These are phyloP conservation scores for Pristis pectinata DNA, from an alignment of 2,797 vertebrate genomes.

Conservation along the genomic window DNA sequence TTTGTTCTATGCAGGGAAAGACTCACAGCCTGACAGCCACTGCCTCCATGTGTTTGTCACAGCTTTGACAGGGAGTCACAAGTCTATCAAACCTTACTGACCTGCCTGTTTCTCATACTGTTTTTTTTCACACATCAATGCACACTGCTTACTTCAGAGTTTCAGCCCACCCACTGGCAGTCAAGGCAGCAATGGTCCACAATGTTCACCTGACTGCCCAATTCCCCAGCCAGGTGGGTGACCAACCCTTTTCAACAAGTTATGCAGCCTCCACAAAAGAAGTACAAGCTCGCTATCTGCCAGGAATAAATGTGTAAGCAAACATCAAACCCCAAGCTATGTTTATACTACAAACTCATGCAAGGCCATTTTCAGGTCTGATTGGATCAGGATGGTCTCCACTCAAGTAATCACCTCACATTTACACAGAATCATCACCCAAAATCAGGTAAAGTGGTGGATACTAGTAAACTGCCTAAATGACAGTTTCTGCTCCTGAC, in stretches of 20 bases:
- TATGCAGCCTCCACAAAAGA: slow-evolving; percentile 65
- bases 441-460: neutral
- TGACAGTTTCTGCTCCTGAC: neutral
- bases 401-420: neutral
- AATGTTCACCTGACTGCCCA: slow-evolving; percentile 53
- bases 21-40: slow-evolving; percentile 48
- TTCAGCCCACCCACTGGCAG: slow-evolving; percentile 47
- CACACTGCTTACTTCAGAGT: slow-evolving; percentile 43
- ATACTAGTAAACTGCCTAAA: neutral
- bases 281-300: slow-evolving; percentile 62
- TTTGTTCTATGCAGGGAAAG: slow-evolving; percentile 40
- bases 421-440: neutral
- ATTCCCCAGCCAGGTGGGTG: slow-evolving; percentile 54
- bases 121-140: slow-evolving; percentile 43
- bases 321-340: neutral
- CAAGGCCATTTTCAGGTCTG: neutral
- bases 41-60: slow-evolving; percentile 48
- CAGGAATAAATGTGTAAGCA: slow-evolving; percentile 49
- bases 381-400: neutral
- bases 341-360: neutral
- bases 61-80: slow-evolving; percentile 49
- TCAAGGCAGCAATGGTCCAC: slow-evolving; percentile 45
- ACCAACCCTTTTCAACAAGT: slow-evolving; percentile 54
- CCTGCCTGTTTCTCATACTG: slow-evolving; percentile 46
- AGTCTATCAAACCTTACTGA: slow-evolving; percentile 43